Evolutionary conservation across 2,888 invertebrate genomes (phyloP).

Genomic region (Carpatolechia fugitivella): DNA sequence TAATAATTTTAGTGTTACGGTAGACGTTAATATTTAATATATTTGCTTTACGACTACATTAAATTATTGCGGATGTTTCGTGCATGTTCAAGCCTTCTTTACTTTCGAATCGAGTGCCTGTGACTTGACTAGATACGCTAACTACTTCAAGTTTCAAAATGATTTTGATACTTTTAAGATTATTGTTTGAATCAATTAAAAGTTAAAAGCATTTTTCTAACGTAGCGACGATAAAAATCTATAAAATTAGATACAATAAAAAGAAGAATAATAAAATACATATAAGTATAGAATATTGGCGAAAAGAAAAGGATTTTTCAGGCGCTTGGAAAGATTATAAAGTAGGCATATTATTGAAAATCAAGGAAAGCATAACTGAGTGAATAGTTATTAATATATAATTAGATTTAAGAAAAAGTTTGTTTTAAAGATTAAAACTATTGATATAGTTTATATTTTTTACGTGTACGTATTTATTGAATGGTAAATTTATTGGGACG

Average conservation of each 20-base stretch:
- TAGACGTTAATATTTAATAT: constrained; percentile 77
- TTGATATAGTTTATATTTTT: constrained; percentile 80
- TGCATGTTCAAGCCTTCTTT: constrained; percentile 68
- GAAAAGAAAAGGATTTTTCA: constrained; percentile 56
- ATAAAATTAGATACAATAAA: constrained; percentile 60
- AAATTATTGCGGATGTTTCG: constrained; percentile 71
- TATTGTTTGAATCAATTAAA: constrained; percentile 44
- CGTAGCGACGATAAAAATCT: constrained; percentile 61
- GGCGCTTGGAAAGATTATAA: constrained; percentile 78
- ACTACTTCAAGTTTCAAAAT: constrained; percentile 2
- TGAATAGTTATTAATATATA: constrained; percentile 79
- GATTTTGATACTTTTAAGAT: constrained; percentile 39
- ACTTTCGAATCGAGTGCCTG: constrained; percentile 70
- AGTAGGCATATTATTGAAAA: constrained; percentile 77
- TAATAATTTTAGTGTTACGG: constrained; percentile 74
- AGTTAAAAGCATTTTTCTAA: constrained; percentile 48
- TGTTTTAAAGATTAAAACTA: constrained; percentile 80
- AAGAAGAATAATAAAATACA: constrained; percentile 52
- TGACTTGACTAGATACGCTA: constrained; percentile 41
- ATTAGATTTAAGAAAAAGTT: constrained; percentile 73
- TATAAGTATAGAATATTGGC: constrained; percentile 67
- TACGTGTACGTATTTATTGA: constrained; percentile 80
- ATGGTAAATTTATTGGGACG: constrained; percentile 78
- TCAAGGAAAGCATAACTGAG: constrained; percentile 75
- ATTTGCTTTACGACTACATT: constrained; percentile 72